phyloP scores from a whole-genome alignment of 1,140 invertebrate species.

The Cyrtorhinus lividipennis region DNA sequence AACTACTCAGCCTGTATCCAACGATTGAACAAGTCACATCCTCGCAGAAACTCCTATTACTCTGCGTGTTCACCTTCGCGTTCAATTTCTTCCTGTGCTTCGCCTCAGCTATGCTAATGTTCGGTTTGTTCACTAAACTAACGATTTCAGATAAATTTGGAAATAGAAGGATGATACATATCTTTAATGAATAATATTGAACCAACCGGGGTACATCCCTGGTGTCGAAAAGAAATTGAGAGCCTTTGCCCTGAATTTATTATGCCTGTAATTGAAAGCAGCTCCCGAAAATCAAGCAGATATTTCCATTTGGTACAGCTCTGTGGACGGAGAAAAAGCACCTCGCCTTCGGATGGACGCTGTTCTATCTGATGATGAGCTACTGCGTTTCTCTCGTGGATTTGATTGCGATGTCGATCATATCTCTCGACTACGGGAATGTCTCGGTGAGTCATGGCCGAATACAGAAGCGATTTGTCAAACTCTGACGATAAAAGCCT shows the following conservation, averaged over 20 bases:
- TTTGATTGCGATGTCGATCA: background rate
- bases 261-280: too few species aligned
- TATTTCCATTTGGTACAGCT: background rate
- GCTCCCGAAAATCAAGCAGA: too few species aligned
- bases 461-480: too few species aligned
- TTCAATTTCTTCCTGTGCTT: slow-evolving; percentile 5
- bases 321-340: slow-evolving; percentile 1
- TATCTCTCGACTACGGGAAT: background rate
- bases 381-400: background rate
- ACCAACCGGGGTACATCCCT: too few species aligned
- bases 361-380: background rate
- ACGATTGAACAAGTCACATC: background rate
- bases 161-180: too few species aligned
- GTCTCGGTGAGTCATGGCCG: background rate
- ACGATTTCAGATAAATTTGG: too few species aligned
- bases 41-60: background rate
- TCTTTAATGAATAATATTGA: too few species aligned
- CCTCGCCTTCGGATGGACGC: background rate
- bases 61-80: background rate
- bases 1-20: background rate
- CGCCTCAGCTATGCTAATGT: background rate
- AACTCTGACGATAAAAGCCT: too few species aligned
- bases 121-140: background rate
- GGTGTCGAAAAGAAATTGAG: too few species aligned
- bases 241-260: too few species aligned